A percentile compares a stretch with the other conserved stretches of the same genome.
Evolutionary conservation across 1,140 invertebrate genomes (phyloP).

Genomic region (Sitophilus oryzae): DNA sequence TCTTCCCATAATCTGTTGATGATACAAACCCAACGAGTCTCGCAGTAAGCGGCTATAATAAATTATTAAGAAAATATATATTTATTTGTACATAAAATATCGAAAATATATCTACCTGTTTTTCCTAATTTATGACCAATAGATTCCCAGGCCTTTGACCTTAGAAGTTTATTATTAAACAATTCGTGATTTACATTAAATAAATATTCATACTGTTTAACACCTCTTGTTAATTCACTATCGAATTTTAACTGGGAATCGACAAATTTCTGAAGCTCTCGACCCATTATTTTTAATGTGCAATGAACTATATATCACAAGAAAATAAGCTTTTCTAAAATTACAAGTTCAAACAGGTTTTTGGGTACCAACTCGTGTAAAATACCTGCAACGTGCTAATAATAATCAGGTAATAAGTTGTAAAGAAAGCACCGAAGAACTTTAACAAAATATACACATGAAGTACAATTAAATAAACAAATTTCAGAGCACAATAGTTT

Average conservation of each 20-base stretch:
- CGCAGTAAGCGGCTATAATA: constrained; percentile 6
- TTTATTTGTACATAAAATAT: not conserved
- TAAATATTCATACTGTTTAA: constrained; percentile 1
- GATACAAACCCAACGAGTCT: constrained; percentile 4
- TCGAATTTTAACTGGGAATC: constrained; percentile 13
- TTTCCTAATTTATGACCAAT: constrained; percentile 9
- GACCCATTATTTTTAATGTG: constrained; percentile 4
- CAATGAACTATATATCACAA: not conserved
- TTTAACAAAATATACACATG: too few relatives aligned
- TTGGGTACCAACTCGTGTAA: too few relatives aligned
- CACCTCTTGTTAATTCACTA: constrained; percentile 5
- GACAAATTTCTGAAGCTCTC: not conserved
- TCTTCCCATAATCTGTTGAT: constrained; percentile 13
- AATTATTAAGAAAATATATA: not conserved
- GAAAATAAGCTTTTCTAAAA: not conserved
- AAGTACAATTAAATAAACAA: too few relatives aligned
- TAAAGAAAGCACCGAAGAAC: too few relatives aligned
- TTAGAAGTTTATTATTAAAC: constrained; percentile 1
- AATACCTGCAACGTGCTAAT: too few relatives aligned
- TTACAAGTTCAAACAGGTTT: too few relatives aligned
- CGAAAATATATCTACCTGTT: not conserved
- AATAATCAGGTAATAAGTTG: too few relatives aligned
- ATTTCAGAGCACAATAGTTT: too few relatives aligned
- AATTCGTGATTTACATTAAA: constrained; percentile 3
- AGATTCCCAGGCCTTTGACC: constrained; percentile 1